A percentile compares a stretch with the other conserved stretches of the same genome.
Conservation (phyloP, 2,113 vertebrate genomes). For the Spermophilus dauricus region DNA sequence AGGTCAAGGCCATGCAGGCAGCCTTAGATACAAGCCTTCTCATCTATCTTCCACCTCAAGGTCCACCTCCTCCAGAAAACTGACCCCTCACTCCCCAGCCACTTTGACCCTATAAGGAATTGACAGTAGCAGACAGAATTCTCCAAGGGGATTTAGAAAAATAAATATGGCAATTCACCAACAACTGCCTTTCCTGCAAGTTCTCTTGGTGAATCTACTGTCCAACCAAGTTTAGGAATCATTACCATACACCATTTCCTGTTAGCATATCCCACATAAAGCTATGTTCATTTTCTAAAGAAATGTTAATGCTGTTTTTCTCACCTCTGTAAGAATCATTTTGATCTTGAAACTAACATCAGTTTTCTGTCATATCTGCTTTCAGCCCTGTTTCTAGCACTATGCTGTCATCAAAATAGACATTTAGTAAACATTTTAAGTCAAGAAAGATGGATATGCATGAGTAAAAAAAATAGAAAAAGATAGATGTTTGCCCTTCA, state of each 20-base stretch:
- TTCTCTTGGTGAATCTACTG: background rate
- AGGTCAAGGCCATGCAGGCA: background rate
- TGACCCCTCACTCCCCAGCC: background rate
- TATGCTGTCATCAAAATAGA: slow-evolving; percentile 1
- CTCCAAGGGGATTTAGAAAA: background rate
- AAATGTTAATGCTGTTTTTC: background rate
- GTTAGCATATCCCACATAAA: background rate
- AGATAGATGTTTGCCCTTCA: slow-evolving; percentile 12
- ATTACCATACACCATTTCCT: background rate
- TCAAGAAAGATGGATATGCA: background rate
- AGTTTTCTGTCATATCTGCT: slow-evolving; percentile 14
- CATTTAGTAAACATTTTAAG: slow-evolving; percentile 36
- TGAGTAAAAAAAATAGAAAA: background rate
- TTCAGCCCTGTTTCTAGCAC: background rate
- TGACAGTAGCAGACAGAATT: background rate
- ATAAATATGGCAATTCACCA: background rate
- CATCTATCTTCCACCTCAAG: background rate
- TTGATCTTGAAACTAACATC: slow-evolving; percentile 48
- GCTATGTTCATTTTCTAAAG: background rate
- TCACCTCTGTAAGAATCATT: slow-evolving; percentile 40
- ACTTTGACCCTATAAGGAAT: background rate
- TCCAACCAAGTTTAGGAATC: background rate
- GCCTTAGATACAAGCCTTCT: background rate
- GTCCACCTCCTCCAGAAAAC: background rate
- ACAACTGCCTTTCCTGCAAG: background rate